These are phyloP conservation scores for Melanotaenia trifasciata DNA, from an alignment of 2,797 vertebrate genomes.

Conservation along the genomic window DNA sequence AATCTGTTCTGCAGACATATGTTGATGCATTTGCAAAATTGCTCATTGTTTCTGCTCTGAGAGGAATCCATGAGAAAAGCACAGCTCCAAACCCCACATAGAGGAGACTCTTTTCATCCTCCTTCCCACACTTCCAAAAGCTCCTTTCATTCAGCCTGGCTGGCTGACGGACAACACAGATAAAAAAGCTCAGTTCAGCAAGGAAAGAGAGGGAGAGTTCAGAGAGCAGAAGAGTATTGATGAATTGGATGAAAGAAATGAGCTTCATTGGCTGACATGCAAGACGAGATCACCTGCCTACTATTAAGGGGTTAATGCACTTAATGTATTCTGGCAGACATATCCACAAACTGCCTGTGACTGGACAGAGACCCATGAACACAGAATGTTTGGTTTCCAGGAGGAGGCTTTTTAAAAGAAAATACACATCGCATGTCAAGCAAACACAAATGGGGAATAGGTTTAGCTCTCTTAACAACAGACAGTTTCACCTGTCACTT, in stretches of 20 bases:
- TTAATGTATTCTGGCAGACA: conserved; percentile 13
- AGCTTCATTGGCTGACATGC: background rate
- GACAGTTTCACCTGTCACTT: too few species aligned
- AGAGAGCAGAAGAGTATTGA: background rate
- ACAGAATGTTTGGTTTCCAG: background rate
- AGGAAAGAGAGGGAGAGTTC: conserved; percentile 4
- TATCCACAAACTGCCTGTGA: conserved; percentile 1
- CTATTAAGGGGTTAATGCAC: conserved; percentile 30
- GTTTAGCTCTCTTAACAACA: background rate
- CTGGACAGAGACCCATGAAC: background rate
- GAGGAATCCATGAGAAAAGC: conserved; percentile 29
- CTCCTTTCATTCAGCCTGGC: conserved; percentile 56
- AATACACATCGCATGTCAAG: background rate
- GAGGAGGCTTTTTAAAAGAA: background rate
- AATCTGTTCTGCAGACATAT: too few species aligned
- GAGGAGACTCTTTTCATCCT: conserved; percentile 51
- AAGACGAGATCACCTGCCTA: conserved; percentile 26
- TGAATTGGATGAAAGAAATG: background rate
- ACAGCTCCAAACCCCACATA: conserved; percentile 45
- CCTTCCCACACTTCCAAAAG: conserved; percentile 40
- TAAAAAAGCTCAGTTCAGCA: conserved; percentile 44
- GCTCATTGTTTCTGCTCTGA: conserved; percentile 32
- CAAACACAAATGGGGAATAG: background rate
- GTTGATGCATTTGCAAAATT: conserved; percentile 2
- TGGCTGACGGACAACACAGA: conserved; percentile 48